These are phyloP conservation scores for Drosophila mimica DNA, from an alignment of 2,888 invertebrate species.

Conservation along the genomic window DNA sequence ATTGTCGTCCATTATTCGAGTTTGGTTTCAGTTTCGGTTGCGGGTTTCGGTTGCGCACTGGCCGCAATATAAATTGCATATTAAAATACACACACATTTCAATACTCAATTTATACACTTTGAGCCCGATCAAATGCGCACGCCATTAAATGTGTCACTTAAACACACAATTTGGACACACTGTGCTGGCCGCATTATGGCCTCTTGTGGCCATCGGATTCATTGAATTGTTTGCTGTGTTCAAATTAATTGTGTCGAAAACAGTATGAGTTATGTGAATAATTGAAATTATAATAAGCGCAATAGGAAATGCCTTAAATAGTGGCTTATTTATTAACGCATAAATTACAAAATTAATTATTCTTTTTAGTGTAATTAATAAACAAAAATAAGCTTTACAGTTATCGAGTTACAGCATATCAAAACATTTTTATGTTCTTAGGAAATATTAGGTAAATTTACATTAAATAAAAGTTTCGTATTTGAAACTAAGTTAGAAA, in stretches of 20 bases:
- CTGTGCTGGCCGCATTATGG: slow-evolving; percentile 10
- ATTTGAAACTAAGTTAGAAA: not conserved
- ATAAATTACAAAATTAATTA: slow-evolving; percentile 1
- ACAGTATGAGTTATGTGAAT: slow-evolving; percentile 17
- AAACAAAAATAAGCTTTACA: not conserved
- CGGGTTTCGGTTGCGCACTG: slow-evolving; percentile 25
- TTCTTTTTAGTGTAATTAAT: not conserved
- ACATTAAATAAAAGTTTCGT: not conserved
- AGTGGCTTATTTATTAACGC: not conserved
- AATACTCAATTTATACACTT: slow-evolving; percentile 41
- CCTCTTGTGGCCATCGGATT: slow-evolving; percentile 40
- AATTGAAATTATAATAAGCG: slow-evolving; percentile 35
- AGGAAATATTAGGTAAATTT: not conserved
- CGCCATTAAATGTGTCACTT: slow-evolving; percentile 34
- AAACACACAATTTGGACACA: slow-evolving; percentile 8
- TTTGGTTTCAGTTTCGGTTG: slow-evolving; percentile 30
- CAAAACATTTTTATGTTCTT: not conserved
- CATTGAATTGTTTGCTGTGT: slow-evolving; percentile 47
- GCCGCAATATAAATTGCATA: slow-evolving; percentile 66
- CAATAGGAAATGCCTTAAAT: slow-evolving; percentile 22
- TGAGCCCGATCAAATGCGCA: slow-evolving; percentile 16
- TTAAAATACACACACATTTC: slow-evolving; percentile 56
- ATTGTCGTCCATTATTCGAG: slow-evolving; percentile 32
- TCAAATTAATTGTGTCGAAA: slow-evolving; percentile 50
- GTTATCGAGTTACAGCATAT: not conserved